Percentiles rank a stretch among this genome's conserved stretches.
Evolutionary conservation across 2,888 invertebrate species (phyloP).

Genomic region (Anthoptus insignis): DNA sequence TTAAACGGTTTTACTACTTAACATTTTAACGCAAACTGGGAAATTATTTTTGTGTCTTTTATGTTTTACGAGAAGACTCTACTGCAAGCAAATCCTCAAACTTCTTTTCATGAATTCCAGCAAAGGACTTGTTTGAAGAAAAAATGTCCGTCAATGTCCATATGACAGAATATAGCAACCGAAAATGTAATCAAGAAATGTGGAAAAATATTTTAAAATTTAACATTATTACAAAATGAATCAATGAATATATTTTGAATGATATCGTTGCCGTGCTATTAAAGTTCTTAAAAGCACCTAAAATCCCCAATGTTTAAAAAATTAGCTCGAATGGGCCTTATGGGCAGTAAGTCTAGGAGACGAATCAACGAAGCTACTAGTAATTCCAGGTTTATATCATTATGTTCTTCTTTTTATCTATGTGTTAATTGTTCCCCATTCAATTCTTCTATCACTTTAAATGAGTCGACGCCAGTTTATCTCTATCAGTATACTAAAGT

Average conservation of each 20-base stretch:
- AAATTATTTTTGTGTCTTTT: too few species aligned
- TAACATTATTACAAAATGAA: slow-evolving; percentile 7
- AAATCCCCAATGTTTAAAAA: slow-evolving; percentile 26
- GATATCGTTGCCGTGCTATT: slow-evolving; percentile 4
- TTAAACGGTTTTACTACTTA: too few species aligned
- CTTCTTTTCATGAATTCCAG: background rate
- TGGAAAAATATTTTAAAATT: background rate
- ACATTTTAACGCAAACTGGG: too few species aligned
- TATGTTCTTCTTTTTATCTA: too few species aligned
- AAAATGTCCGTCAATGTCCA: slow-evolving; percentile 3
- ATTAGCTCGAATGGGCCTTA: slow-evolving; percentile 58
- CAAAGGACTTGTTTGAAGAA: background rate
- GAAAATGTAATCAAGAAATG: slow-evolving; percentile 20
- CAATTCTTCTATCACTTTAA: too few species aligned
- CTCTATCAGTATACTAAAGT: too few species aligned
- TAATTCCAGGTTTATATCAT: slow-evolving; percentile 75
- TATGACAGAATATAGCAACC: background rate
- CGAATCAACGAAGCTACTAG: slow-evolving; percentile 71
- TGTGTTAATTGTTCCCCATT: too few species aligned
- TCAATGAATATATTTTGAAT: background rate
- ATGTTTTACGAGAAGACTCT: too few species aligned
- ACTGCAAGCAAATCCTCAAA: background rate
- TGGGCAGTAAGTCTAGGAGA: slow-evolving; percentile 59
- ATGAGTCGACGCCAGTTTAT: too few species aligned
- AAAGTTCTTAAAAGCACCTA: slow-evolving; percentile 10